phyloP scores from a whole-genome alignment of 2,113 vertebrate genomes.

The Chloropsis hardwickii region DNA sequence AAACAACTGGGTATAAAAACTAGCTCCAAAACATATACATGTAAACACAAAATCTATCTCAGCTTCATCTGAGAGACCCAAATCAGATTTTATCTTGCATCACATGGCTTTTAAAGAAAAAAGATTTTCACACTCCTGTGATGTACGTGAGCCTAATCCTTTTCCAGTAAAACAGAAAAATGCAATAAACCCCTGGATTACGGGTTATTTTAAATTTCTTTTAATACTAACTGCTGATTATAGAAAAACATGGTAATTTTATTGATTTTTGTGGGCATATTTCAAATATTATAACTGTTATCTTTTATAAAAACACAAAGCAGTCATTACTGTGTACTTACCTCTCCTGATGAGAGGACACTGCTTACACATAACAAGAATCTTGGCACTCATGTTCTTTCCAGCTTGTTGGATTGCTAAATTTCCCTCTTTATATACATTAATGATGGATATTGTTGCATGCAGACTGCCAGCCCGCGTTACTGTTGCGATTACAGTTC shows the following conservation, averaged over 20 bases:
- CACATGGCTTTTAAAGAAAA: neutral
- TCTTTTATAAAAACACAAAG: neutral
- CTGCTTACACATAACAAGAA: slow-evolving; percentile 89
- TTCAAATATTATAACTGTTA: neutral
- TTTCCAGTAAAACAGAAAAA: neutral
- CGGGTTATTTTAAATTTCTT: neutral
- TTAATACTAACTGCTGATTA: neutral
- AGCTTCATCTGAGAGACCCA: neutral
- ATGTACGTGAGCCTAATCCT: neutral
- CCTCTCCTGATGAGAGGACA: slow-evolving; percentile 93
- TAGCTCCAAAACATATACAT: neutral
- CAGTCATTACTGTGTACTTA: slow-evolving; percentile 62
- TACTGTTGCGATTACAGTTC: slow-evolving; percentile 85
- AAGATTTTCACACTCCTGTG: neutral
- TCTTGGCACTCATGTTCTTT: slow-evolving; percentile 94
- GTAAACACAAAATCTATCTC: neutral
- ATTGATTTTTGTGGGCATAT: neutral
- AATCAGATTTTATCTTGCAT: neutral
- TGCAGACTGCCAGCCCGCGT: slow-evolving; percentile 83
- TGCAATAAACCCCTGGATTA: neutral
- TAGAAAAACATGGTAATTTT: neutral
- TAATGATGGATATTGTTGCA: slow-evolving; percentile 90
- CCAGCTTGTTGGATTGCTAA: slow-evolving; percentile 94
- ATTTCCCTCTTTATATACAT: slow-evolving; percentile 91
- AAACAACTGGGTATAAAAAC: neutral